These are phyloP conservation scores for Eulacestoma nigropectus DNA, from an alignment of 2,113 vertebrate species.

Conservation along the genomic window DNA sequence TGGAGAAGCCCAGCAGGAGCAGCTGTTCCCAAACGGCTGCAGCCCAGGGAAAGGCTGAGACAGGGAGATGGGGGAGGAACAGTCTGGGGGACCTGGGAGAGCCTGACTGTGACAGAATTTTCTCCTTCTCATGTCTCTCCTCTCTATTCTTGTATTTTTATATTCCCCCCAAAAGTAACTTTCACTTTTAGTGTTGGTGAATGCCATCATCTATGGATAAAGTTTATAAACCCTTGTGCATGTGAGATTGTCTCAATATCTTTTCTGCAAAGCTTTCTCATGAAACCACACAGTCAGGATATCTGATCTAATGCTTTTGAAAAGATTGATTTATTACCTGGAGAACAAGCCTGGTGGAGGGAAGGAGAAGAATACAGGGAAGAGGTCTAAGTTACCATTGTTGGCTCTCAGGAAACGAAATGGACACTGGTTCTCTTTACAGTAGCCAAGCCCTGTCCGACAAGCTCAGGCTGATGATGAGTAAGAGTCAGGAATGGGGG, in stretches of 20 bases:
- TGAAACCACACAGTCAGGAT: not conserved
- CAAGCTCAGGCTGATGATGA: not conserved
- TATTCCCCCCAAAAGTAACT: not conserved
- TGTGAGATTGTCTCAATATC: not conserved
- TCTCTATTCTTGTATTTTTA: not conserved
- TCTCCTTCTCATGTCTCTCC: not conserved
- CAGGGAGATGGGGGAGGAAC: not conserved
- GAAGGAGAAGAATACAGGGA: not conserved
- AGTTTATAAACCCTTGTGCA: not conserved
- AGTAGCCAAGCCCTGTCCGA: not conserved
- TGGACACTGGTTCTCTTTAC: not conserved
- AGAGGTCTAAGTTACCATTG: not conserved
- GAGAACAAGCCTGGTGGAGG: not conserved
- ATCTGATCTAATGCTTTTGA: not conserved
- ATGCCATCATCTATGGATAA: fast-evolving
- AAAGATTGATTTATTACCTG: not conserved
- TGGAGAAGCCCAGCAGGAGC: not conserved
- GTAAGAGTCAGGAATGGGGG: not conserved
- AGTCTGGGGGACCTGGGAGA: fast-evolving
- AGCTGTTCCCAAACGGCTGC: not conserved
- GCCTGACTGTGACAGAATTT: not conserved
- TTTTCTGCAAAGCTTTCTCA: not conserved
- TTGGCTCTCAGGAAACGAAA: not conserved
- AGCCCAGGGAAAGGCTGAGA: not conserved
- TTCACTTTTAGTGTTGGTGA: not conserved